These are phyloP conservation scores for Polydesmus complanatus DNA, from an alignment of 2,888 invertebrate genomes.

Conservation along the genomic window DNA sequence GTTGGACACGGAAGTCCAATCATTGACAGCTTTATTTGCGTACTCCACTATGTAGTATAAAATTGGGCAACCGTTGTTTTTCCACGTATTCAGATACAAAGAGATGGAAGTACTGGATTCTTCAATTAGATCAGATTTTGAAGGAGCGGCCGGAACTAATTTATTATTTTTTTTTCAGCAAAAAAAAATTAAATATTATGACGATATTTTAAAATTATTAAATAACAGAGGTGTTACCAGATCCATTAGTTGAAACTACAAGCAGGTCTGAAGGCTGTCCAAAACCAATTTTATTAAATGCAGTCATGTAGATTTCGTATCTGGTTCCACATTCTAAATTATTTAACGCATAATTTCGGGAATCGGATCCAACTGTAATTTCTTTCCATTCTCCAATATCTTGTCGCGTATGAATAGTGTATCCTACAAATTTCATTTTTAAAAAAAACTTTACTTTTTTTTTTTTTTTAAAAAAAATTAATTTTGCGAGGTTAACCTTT, in stretches of 20 bases:
- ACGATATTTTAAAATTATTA: conserved; percentile 9
- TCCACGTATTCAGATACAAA: conserved; percentile 29
- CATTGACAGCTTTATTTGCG: conserved; percentile 17
- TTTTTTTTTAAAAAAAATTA: not conserved
- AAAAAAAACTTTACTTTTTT: not conserved
- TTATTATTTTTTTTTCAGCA: not conserved
- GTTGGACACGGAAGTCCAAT: conserved; percentile 20
- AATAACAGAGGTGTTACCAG: too few species aligned
- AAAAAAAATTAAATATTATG: not conserved
- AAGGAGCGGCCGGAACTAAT: conserved; percentile 11
- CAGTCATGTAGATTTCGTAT: conserved; percentile 31
- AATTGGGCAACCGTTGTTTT: conserved; percentile 30
- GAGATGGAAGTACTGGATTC: conserved; percentile 43
- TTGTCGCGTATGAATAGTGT: conserved; percentile 16
- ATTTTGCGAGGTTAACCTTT: not conserved
- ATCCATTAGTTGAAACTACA: conserved; percentile 31
- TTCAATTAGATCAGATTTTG: conserved; percentile 12
- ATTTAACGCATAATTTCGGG: conserved; percentile 18
- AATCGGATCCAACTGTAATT: conserved; percentile 21
- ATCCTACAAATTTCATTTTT: conserved; percentile 8
- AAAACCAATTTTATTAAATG: conserved; percentile 30
- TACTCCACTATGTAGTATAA: conserved; percentile 23
- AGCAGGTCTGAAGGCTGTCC: conserved; percentile 29
- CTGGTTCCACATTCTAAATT: conserved; percentile 30
- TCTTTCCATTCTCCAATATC: conserved; percentile 20